Evolutionary conservation across 2,797 vertebrate species (phyloP).

Genomic region (Karalla daura): DNA sequence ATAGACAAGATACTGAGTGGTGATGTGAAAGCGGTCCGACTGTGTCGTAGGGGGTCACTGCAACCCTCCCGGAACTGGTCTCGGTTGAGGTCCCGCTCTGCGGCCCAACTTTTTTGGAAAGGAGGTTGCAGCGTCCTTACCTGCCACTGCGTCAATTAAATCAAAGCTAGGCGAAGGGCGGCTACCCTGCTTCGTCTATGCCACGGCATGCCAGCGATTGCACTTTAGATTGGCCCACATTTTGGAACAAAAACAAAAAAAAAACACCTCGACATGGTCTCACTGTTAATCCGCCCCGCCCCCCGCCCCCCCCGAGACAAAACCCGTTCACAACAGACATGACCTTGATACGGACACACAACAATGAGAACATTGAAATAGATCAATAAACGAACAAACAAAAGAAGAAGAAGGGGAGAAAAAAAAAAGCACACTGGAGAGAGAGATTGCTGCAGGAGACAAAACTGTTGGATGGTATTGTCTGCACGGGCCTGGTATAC

Average conservation of each 20-base stretch:
- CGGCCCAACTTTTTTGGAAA: no score
- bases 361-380: constrained; percentile 90
- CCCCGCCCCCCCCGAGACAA: constrained; percentile 41
- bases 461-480: constrained; percentile 98
- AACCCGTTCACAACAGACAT: constrained; percentile 55
- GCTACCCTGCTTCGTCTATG: constrained; percentile 19
- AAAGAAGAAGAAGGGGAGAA: no score
- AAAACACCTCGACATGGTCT: constrained; percentile 51
- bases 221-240: constrained; percentile 9
- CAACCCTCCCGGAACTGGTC: no score
- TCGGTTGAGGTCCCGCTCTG: no score
- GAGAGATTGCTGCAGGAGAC: constrained; percentile 97
- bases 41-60: no score
- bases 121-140: constrained; percentile 73
- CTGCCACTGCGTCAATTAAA: constrained; percentile 71
- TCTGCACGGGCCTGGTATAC: constrained; percentile 99
- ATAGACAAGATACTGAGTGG: no score
- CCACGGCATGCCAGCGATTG: constrained; percentile 31
- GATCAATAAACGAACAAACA: no score
- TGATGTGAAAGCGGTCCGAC: no score
- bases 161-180: constrained; percentile 40
- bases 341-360: constrained; percentile 89
- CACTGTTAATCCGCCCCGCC: constrained; percentile 49
- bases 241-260: no score
- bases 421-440: constrained; percentile 92